Evolutionary conservation across 1,140 invertebrate species (phyloP), one percentile per base, ranked within the genome.

Genomic region (Aphelenchoides besseyi): DNA sequence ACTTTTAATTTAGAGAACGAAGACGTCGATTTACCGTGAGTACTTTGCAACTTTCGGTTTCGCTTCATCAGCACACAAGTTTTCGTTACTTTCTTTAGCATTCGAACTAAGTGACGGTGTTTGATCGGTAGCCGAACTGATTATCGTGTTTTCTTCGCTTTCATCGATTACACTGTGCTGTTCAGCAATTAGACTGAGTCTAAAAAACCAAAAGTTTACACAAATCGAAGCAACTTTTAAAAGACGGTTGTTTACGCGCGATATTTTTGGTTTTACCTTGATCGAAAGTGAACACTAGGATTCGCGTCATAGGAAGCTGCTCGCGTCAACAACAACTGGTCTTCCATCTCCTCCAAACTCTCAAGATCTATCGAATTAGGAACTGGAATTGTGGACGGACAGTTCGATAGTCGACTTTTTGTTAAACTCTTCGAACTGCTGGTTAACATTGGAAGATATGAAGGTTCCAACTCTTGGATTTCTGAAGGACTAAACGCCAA

Each of bases 271-370:
- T 16, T 28, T 30, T 48, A 79, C 77, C 76, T 69, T 30, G 77
- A 78, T 66, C 77, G 55, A 68, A 78, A 79, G 48, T 79, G 77
- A 2, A 80, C 78, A 36, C 12, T 16, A 0, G 59, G 69, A 64
- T 76, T 69, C 2, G 33, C 53, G 55, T 69, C 61, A 1, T 36
- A 30, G n/a, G 63, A n/a, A 48, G n/a, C 28, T n/a, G 55, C 66
- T 26, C 35, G 23, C 1, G 18, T 68, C 12, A 67, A 53, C 33
- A 74, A 26, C 2, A 79, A 37, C 12, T 67, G 26, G 70, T 79
- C 77, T 71, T 79, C 77, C n/a, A 81, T 29, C 29, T 81, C 79
- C 53, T 79, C 77, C 12, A 81, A 37, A 8, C 67, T 69, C 62
- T 79, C 77, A 1, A 79, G 26, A 3, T 79, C 78, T 18, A 68